Percentiles rank a stretch among this genome's conserved stretches.
These are phyloP conservation scores for Harpagifer antarcticus DNA, from an alignment of 2,797 vertebrate genomes.

Conservation along the genomic window DNA sequence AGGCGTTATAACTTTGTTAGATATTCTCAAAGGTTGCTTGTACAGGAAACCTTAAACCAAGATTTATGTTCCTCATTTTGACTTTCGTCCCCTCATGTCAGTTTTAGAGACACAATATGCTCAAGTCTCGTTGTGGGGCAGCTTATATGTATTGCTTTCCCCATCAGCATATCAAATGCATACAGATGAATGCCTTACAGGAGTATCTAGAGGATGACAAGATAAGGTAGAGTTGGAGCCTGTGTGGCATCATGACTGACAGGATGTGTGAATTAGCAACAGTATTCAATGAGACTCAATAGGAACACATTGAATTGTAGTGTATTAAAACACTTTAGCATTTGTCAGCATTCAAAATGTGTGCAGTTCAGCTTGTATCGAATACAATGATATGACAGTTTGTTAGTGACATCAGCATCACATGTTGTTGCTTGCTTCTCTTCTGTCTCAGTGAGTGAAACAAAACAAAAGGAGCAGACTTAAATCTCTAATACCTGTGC, in stretches of 20 bases:
- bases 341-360: neutral
- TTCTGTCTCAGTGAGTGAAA: neutral
- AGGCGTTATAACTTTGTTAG: neutral
- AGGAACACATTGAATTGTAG: conserved; percentile 7
- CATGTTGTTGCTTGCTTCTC: conserved; percentile 20
- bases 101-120: neutral
- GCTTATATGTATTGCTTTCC: neutral
- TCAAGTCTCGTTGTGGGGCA: neutral
- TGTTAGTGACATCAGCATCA: neutral
- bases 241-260: conserved; percentile 4
- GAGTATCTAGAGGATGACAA: conserved; percentile 1
- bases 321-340: neutral
- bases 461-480: conserved; percentile 18
- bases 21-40: conserved; percentile 21
- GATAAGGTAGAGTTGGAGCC: conserved; percentile 32
- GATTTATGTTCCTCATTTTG: neutral
- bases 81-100: neutral
- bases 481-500: conserved; percentile 32
- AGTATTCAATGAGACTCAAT: neutral
- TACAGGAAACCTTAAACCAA: neutral
- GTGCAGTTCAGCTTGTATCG: neutral
- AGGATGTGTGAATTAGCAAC: neutral
- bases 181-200: neutral
- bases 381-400: neutral
- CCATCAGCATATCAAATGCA: conserved; percentile 5